A percentile compares a stretch with the other conserved stretches of the same genome.
These are phyloP conservation scores for Archaeoteleia sp. DNA, from an alignment of 2,888 invertebrate genomes.

Conservation along the genomic window DNA sequence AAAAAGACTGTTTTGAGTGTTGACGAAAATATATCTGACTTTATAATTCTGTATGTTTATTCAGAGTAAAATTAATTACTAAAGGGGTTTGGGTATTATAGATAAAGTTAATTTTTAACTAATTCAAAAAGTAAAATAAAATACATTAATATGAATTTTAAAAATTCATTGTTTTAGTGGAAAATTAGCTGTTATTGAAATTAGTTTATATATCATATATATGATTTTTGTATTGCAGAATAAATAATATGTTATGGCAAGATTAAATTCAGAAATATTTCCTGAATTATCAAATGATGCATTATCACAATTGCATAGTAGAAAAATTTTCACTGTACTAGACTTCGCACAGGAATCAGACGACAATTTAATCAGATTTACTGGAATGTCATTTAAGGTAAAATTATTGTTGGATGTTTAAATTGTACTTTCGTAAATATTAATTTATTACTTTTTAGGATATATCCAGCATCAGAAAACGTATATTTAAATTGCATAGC, in stretches of 20 bases:
- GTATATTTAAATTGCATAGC: conserved; percentile 72
- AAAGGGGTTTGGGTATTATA: no score
- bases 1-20: no score
- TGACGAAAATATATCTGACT: no score
- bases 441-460: conserved; percentile 67
- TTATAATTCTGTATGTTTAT: no score
- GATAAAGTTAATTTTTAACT: no score
- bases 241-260: conserved; percentile 57
- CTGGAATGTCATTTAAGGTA: conserved; percentile 76
- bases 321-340: conserved; percentile 77
- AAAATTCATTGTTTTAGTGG: no score
- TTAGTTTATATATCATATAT: background rate
- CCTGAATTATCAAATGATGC: conserved; percentile 73
- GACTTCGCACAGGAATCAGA: conserved; percentile 79
- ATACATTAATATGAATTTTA: no score
- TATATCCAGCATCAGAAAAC: conserved; percentile 72
- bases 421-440: conserved; percentile 3
- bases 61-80: no score
- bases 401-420: conserved; percentile 2
- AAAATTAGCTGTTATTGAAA: no score
- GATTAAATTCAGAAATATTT: conserved; percentile 60
- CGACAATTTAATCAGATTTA: conserved; percentile 76
- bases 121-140: no score
- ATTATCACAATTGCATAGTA: conserved; percentile 75
- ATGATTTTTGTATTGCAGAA: background rate